Conservation (phyloP, 2,797 vertebrate genomes). For the Octomys mimax region DNA sequence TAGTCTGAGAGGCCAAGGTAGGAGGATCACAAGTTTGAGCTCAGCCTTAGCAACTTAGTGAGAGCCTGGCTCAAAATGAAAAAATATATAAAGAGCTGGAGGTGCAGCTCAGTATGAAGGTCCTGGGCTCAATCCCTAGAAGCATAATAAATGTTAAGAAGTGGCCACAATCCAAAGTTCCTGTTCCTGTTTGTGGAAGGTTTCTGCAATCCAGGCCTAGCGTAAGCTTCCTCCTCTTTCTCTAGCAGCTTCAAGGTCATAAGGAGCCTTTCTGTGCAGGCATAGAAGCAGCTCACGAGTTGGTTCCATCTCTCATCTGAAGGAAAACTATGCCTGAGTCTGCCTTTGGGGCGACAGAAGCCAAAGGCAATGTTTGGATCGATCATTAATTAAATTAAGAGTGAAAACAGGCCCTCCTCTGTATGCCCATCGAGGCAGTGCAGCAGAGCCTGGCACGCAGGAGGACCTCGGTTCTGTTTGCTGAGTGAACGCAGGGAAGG, state of each 20-base stretch:
- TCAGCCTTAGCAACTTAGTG: not conserved
- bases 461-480: conserved; percentile 33
- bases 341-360: conserved; percentile 24
- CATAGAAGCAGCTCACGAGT: conserved; percentile 60
- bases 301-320: conserved; percentile 31
- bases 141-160: conserved; percentile 11
- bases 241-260: not conserved
- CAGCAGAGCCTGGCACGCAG: not conserved
- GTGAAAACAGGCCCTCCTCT: not conserved
- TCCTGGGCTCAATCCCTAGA: not conserved
- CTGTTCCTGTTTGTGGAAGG: not conserved
- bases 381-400: not conserved
- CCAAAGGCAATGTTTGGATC: conserved; percentile 61
- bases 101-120: not conserved
- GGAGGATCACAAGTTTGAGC: not conserved
- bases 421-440: not conserved
- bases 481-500: not conserved
- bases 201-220: not conserved
- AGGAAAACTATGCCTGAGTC: conserved; percentile 44
- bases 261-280: not conserved
- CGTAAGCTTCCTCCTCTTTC: conserved; percentile 1
- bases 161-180: not conserved
- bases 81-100: not conserved
- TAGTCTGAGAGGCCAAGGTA: not conserved
- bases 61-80: not conserved